Conservation (phyloP, 64 coral and sea anemone species). For the Actinia tenebrosa region DNA sequence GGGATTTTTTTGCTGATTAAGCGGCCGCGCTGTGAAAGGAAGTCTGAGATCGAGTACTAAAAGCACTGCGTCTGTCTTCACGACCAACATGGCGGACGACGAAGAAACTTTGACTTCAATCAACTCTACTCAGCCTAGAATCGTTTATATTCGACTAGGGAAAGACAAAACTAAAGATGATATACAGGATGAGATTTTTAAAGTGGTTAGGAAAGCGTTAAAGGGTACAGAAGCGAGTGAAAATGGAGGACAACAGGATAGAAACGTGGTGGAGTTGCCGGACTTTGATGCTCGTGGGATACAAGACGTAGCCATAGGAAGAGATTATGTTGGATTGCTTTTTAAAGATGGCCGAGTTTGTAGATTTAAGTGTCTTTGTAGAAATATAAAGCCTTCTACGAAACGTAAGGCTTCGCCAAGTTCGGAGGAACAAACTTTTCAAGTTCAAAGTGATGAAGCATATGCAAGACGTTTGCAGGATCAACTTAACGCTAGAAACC, state of each 20-base stretch:
- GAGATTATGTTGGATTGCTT: slow-evolving; percentile 69
- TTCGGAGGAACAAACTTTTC: slow-evolving; percentile 63
- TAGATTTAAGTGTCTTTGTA: slow-evolving; percentile 85
- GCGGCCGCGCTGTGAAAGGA: neutral
- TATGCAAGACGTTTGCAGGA: slow-evolving; percentile 68
- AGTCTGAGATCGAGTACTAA: neutral
- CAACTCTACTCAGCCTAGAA: slow-evolving; percentile 38
- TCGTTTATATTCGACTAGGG: slow-evolving; percentile 72
- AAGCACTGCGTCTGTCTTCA: slow-evolving; percentile 8
- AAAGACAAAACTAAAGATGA: slow-evolving; percentile 84
- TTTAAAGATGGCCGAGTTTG: slow-evolving; percentile 83
- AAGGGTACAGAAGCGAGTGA: slow-evolving; percentile 31
- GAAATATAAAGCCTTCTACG: slow-evolving; percentile 40
- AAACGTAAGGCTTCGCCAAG: slow-evolving; percentile 24
- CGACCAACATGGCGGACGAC: slow-evolving; percentile 66
- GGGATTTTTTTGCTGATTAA: neutral
- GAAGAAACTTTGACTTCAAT: neutral
- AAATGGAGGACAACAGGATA: slow-evolving; percentile 23
- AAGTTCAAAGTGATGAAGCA: slow-evolving; percentile 85
- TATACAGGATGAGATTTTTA: slow-evolving; percentile 79
- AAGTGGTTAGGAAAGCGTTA: slow-evolving; percentile 55
- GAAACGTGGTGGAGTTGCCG: slow-evolving; percentile 51
- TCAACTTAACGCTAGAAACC: slow-evolving; percentile 21
- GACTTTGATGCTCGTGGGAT: slow-evolving; percentile 42
- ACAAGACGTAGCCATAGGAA: slow-evolving; percentile 66